A percentile compares a stretch with the other conserved stretches of the same genome.
Evolutionary conservation across 2,888 invertebrate species (phyloP).

Genomic region (Julus scandinavius): DNA sequence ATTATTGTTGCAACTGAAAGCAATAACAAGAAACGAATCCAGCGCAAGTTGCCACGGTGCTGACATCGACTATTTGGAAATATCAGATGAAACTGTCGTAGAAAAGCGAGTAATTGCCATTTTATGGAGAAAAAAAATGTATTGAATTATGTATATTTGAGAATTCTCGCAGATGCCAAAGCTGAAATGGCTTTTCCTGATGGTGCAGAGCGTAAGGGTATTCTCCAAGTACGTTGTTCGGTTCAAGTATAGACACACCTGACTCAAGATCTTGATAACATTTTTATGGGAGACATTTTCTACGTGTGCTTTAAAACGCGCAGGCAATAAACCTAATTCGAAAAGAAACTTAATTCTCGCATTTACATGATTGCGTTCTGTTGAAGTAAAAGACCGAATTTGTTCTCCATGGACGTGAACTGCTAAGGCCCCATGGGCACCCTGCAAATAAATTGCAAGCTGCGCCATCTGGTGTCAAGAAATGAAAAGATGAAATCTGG

Average conservation of each 20-base stretch:
- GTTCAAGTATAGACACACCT: not conserved
- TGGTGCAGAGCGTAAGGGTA: not conserved
- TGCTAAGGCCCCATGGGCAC: not conserved
- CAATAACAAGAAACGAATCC: not conserved
- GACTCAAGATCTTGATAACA: conserved; percentile 32
- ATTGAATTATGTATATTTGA: conserved; percentile 45
- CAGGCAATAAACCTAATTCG: conserved; percentile 36
- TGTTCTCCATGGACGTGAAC: not conserved
- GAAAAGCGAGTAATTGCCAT: conserved; percentile 31
- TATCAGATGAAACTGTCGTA: conserved; percentile 2
- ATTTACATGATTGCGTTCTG: conserved; percentile 22
- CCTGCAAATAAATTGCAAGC: not conserved
- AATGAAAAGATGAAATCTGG: not conserved
- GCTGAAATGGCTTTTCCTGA: not conserved
- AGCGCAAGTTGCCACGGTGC: not conserved
- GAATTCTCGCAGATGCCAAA: conserved; percentile 43
- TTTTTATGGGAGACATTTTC: conserved; percentile 27
- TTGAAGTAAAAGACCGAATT: not conserved
- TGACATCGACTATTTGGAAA: conserved; percentile 41
- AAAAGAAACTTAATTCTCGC: conserved; percentile 9
- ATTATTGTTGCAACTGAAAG: conserved; percentile 23
- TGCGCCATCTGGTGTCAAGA: not conserved
- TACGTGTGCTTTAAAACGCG: not conserved
- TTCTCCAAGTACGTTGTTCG: not conserved
- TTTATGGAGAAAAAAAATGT: conserved; percentile 11